Base-by-base conservation (phyloP, 2,113 vertebrate species). In the Arvicanthis niloticus region DNA sequence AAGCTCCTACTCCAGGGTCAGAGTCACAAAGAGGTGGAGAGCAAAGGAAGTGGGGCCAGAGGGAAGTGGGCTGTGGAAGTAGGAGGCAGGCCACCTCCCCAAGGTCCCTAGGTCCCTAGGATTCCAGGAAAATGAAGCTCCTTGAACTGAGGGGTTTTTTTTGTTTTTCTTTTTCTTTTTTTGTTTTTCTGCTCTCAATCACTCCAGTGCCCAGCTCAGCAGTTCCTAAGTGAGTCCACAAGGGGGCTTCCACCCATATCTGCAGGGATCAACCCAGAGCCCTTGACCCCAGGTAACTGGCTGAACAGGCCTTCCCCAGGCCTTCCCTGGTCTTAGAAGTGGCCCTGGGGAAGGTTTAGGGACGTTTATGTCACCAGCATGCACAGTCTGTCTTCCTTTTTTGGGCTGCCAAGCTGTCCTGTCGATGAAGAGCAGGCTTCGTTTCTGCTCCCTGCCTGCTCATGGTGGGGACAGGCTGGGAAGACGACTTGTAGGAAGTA, bases 1-100 rank as follows among this genome's bases (percentile, higher is more conserved):
- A 34, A n/a, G 2, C 16, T 11, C 24, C 4, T 40, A 21, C 0
- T 15, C 58, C n/a, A 75, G 1, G 11, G 75, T 53, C 88, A 21
- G 68, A 72, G 78, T 42, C 42, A 21, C 51, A 72, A 12, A 6
- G 19, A 65, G 21, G 17, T 15, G 17, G 22, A 7, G 10, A 60
- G 4, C 16, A 21, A 42, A 82, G 24, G 65, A 0, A n/a, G 8
- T 21, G 7, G 22, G 21, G 58, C 26, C 11, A 2, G 70, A 34
- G 17, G 31, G 29, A 7, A 53, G n/a, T 5, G 2, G 72, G 65
- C 2, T 2, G 10, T 3, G 2, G 26, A 40, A 4, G 26, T 10
- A 60, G 34, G 48, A 29, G 17, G 16, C 29, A 21, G 13, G 37
- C 5, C 7, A 34, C 22, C 40, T 26, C 21, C 15, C 48, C 42